Evolutionary conservation across 2,113 vertebrate genomes (phyloP), one percentile per base, ranked within the genome.

Genomic region (Myiozetetes cayanensis): DNA sequence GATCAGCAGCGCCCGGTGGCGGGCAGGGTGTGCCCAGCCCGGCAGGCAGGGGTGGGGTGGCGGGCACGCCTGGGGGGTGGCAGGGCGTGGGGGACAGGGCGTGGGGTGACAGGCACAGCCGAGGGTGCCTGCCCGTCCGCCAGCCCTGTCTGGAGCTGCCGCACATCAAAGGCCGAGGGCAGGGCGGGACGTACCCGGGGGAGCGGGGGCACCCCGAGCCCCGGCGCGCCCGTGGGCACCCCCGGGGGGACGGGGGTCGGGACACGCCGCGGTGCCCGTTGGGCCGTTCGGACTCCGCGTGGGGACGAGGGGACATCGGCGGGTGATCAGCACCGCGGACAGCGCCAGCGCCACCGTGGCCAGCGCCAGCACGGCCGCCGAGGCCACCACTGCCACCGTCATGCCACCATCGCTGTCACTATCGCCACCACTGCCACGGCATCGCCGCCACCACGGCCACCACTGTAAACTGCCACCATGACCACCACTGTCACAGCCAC

Each of bases 381-480:
- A 6, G 24, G 30, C 43, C 80, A 59, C 22, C n/a, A 9, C 6
- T 3, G 14, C 2, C 4, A 50, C 27, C 62, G 19, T 16, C 23
- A 11, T 1, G 18, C 3, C 4, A 65, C 28, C 62, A 55, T 41
- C 39, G 39, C 12, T 14, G 8, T 14, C 70, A 50, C 44, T 13
- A 1, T 1, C 2, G 7, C 6, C 44, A 22, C 3, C 27, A 13
- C 23, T 1, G 17, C 37, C 49, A 14, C 5, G 24, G 2, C 47
- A 50, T 6, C 21, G 6, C 3, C 0, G 56, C 6, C 66, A 50
- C 44, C 20, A 6, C 0, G 1, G 41, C 12, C 25, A n/a, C 20
- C 21, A 5, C 19, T 0, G 5, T 8, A 21, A 33, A 35, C 31
- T 11, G 2, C 9, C 47, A 31, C 33, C 8, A 4, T 3, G 1